Conservation (phyloP, 2,797 vertebrate species). For the Tarsius wallacei region DNA sequence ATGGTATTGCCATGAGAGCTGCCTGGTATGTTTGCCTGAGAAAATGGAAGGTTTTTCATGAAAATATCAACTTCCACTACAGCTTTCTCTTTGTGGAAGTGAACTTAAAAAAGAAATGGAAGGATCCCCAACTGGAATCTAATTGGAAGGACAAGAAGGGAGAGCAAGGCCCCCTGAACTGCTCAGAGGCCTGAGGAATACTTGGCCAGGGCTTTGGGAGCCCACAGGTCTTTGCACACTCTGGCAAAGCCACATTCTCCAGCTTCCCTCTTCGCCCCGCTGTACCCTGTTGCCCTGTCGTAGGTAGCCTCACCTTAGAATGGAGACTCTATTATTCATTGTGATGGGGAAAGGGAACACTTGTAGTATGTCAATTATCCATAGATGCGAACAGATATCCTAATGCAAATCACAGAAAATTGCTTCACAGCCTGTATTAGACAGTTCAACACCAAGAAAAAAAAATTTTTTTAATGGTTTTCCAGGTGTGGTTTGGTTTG, state of each 20-base stretch:
- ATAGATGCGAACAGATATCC: neutral
- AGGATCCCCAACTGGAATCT: constrained; percentile 65
- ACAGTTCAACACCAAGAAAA: neutral
- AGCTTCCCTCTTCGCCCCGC: neutral
- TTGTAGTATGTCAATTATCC: neutral
- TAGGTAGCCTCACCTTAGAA: neutral
- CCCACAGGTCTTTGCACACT: neutral
- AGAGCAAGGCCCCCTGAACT: neutral
- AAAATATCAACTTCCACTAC: constrained; percentile 88
- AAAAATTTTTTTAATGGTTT: neutral
- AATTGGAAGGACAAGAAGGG: constrained; percentile 62
- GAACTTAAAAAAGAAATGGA: constrained; percentile 78
- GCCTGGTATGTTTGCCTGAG: constrained; percentile 92
- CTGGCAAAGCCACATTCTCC: neutral
- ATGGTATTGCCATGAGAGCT: constrained; percentile 93
- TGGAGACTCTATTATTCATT: neutral
- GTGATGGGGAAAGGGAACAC: neutral
- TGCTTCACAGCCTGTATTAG: neutral
- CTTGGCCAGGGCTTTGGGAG: neutral
- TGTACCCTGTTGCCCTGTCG: neutral
- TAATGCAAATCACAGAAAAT: neutral
- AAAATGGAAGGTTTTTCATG: constrained; percentile 86
- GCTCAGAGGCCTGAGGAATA: neutral
- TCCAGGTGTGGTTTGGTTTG: neutral
- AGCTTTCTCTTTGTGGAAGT: constrained; percentile 86